These are phyloP conservation scores for Drosophila prostipennis DNA, from an alignment of 2,888 invertebrate species.

Conservation along the genomic window DNA sequence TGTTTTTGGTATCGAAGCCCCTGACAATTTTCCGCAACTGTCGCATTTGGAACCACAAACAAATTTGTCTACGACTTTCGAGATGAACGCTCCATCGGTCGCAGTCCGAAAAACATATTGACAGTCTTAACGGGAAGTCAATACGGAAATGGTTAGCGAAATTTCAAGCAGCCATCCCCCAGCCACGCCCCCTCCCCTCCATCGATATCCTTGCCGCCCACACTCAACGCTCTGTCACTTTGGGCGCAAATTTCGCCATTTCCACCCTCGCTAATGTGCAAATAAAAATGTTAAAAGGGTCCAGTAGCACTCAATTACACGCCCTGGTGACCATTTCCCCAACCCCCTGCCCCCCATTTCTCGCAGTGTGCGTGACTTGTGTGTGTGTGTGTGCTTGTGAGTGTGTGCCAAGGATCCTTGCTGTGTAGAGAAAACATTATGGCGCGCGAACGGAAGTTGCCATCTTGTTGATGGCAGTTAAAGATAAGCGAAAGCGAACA, in stretches of 20 bases:
- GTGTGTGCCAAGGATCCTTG: conserved; percentile 49
- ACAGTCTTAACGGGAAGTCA: conserved; percentile 65
- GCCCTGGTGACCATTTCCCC: conserved; percentile 83
- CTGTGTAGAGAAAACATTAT: conserved; percentile 80
- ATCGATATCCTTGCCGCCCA: conserved; percentile 58
- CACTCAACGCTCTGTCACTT: conserved; percentile 78
- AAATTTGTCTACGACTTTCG: conserved; percentile 77
- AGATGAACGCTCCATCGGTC: conserved; percentile 50
- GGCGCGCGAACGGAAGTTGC: conserved; percentile 84
- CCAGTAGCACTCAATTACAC: conserved; percentile 85
- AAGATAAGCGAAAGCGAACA: conserved; percentile 77
- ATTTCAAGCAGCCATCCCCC: neutral
- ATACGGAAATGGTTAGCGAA: conserved; percentile 49
- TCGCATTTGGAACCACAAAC: conserved; percentile 76
- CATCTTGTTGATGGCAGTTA: conserved; percentile 84
- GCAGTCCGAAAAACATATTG: conserved; percentile 66
- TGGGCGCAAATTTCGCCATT: conserved; percentile 80
- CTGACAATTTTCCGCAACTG: conserved; percentile 52
- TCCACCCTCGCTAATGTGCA: conserved; percentile 85
- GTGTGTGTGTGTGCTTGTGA: conserved; percentile 36
- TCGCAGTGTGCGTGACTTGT: conserved; percentile 68
- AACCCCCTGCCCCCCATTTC: conserved; percentile 4
- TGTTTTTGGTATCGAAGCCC: too few species aligned
- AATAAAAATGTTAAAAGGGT: conserved; percentile 85
- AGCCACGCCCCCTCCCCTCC: neutral